phyloP scores from a whole-genome alignment of 2,888 invertebrate genomes.

The Aricia artaxerxes region DNA sequence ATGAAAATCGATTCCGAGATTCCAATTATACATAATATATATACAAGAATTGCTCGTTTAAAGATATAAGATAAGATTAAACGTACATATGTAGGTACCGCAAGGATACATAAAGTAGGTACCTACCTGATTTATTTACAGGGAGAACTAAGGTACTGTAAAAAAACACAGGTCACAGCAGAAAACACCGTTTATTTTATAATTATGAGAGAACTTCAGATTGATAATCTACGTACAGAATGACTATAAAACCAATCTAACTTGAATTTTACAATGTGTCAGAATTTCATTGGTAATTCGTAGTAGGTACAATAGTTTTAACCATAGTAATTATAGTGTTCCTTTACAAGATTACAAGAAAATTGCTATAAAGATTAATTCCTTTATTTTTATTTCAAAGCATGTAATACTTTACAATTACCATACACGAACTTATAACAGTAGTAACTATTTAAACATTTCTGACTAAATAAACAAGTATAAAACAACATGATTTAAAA shows the following conservation, averaged over 20 bases:
- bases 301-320: conserved; percentile 49
- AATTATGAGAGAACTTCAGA: conserved; percentile 82
- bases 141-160: not conserved
- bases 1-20: too few species aligned
- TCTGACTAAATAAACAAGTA: conserved; percentile 70
- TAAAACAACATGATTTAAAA: conserved; percentile 70
- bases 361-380: conserved; percentile 65
- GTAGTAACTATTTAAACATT: conserved; percentile 75
- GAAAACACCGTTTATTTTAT: conserved; percentile 83
- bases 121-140: too few species aligned
- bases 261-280: conserved; percentile 72
- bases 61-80: too few species aligned
- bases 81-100: too few species aligned
- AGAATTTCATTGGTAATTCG: conserved; percentile 66
- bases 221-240: conserved; percentile 81
- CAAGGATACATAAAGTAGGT: too few species aligned
- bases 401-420: conserved; percentile 53
- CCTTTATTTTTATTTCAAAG: conserved; percentile 48
- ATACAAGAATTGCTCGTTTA: too few species aligned
- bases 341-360: conserved; percentile 74
- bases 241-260: conserved; percentile 80
- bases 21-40: too few species aligned
- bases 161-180: conserved; percentile 65
- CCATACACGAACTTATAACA: conserved; percentile 64
- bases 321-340: conserved; percentile 50